These are phyloP conservation scores for Phaethon lepturus DNA, from an alignment of 2,113 vertebrate genomes.

Conservation along the genomic window DNA sequence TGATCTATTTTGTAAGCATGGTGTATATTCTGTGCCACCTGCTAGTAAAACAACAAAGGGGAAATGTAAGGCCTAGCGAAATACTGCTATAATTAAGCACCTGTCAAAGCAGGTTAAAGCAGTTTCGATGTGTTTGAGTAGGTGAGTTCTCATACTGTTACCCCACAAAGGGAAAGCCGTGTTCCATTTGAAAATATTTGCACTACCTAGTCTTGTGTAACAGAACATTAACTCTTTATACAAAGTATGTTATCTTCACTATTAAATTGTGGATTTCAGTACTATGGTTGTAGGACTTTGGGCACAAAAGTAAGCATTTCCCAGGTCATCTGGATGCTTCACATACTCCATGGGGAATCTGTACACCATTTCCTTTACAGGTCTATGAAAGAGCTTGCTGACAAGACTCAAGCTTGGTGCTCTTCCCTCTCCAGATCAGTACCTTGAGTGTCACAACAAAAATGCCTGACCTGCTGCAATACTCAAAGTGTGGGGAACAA, in stretches of 20 bases:
- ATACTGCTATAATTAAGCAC: not conserved
- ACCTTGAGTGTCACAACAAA: not conserved
- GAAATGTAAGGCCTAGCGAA: not conserved
- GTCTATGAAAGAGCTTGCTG: not conserved
- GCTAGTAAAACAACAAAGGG: not conserved
- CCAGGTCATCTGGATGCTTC: not conserved
- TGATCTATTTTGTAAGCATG: not conserved
- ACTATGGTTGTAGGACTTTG: not conserved
- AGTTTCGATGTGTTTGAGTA: not conserved
- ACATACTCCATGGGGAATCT: fast-evolving
- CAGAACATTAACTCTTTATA: not conserved
- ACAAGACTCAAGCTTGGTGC: not conserved
- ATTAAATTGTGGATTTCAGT: not conserved
- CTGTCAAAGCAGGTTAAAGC: not conserved
- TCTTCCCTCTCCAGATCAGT: not conserved
- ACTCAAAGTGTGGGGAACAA: not conserved
- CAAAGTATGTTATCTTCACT: fast-evolving
- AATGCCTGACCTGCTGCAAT: not conserved
- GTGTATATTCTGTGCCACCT: not conserved
- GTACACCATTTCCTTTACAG: not conserved
- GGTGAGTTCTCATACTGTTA: not conserved
- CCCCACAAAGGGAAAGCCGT: not conserved
- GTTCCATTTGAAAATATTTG: not conserved
- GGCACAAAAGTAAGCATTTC: not conserved
- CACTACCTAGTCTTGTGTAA: not conserved